Base-by-base conservation (phyloP, 2,888 invertebrate genomes). In the Latrodectus elegans region DNA sequence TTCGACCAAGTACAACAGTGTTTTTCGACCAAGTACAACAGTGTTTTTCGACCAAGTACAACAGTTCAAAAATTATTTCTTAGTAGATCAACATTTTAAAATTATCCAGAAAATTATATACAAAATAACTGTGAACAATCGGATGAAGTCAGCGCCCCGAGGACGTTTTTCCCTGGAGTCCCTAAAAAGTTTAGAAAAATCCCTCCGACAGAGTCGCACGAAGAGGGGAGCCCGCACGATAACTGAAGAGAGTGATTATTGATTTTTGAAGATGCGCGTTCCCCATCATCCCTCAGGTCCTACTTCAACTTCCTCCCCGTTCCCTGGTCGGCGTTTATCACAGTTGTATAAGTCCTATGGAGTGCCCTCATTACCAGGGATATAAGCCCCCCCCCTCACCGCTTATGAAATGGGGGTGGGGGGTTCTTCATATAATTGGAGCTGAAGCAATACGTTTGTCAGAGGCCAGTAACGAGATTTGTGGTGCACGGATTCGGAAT, bases 401-500 rank as follows among this genome's bases (percentile, higher is more conserved):
- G 67, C 67, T 68, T 68, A 68, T 55, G 70, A 53, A 17, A 53
- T 14, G 17, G 77, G 14, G 10, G 9, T 38, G 72, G 55, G 53
- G 26, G 51, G 52, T 52, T 65, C 65, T 22, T 52, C 70, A 80
- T 80, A 85, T 85, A 85, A 85, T 85, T 22, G 49, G 38, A 64
- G 72, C 65, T 38, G 49, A 73, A 52, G 75, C 76, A 72, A 77
- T 87, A 77, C 76, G 72, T 81, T 81, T 81, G 72, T 84, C 72
- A 78, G 70, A 65, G 49, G 60, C 71, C 82, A 67, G 60, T 82
- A 87, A 87, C 86, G 86, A 87, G 81, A 81, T 87, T 87, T 87
- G 86, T 77, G 77, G 86, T 81, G 81, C 76, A 77, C 86, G 76
- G 86, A 87, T 87, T 87, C 77, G 86, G 86, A 87, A 87, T 87